A percentile compares a stretch with the other conserved stretches of the same genome.
phyloP scores from a whole-genome alignment of 2,888 invertebrate genomes.

The Leptinotarsa tumamoca region DNA sequence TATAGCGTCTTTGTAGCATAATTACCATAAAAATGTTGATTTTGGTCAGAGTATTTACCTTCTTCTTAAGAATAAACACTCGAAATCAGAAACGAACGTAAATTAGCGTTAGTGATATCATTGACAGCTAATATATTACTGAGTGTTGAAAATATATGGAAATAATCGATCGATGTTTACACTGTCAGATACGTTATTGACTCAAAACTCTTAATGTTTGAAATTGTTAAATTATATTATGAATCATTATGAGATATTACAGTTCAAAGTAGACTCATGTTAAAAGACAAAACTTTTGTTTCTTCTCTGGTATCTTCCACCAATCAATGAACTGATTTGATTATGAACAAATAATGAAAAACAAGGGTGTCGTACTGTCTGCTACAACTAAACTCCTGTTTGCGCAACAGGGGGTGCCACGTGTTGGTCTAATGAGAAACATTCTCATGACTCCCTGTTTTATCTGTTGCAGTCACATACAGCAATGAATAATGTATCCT shows the following conservation, averaged over 20 bases:
- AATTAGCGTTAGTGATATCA: constrained; percentile 17
- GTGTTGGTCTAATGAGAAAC: constrained; percentile 33
- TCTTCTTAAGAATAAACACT: constrained; percentile 8
- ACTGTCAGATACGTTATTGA: too few relatives aligned
- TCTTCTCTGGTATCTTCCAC: too few relatives aligned
- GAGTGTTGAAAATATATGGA: too few relatives aligned
- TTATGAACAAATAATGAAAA: not conserved
- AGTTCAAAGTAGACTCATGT: too few relatives aligned
- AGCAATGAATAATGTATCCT: constrained; percentile 17
- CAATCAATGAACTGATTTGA: not conserved
- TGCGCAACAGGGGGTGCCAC: constrained; percentile 24
- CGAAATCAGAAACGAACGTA: not conserved
- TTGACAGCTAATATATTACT: too few relatives aligned
- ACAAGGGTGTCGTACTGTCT: constrained; percentile 10
- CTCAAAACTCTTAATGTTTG: too few relatives aligned
- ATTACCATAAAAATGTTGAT: constrained; percentile 44
- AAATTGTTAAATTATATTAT: too few relatives aligned
- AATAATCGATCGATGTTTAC: too few relatives aligned
- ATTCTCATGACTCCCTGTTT: constrained; percentile 32
- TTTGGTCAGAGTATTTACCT: constrained; percentile 41
- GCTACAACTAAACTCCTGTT: constrained; percentile 7
- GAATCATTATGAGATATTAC: too few relatives aligned
- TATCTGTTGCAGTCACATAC: constrained; percentile 17
- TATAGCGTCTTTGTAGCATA: constrained; percentile 44
- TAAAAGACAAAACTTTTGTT: too few relatives aligned